Evolutionary conservation across 2,888 invertebrate genomes (phyloP), one percentile per base, ranked within the genome.

Genomic region (Phyllotreta cruciferae): DNA sequence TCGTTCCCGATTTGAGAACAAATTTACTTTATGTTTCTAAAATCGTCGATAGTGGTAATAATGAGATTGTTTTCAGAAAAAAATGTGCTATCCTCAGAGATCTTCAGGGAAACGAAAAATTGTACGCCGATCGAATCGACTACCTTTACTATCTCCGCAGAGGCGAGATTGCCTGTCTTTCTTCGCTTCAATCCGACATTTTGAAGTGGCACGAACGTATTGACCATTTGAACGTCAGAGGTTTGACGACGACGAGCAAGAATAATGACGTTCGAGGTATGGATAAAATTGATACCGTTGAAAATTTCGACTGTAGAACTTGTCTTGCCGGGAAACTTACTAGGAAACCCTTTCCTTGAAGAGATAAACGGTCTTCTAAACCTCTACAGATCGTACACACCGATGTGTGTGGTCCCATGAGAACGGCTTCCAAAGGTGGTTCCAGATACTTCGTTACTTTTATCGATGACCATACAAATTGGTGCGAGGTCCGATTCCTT

Each of bases 11-110:
- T 13, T 49, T 68, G 45, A 57, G 62, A 3, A 66, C 56, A 0
- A 62, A 68, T 37, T 50, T 68, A 8, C 35, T 66, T 6, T 68
- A 61, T 7, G 61, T 66, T 3, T 50, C 56, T 1, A 66, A 66
- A 62, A 66, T 66, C 4, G 63, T 63, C 4, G 37, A 63, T 9
- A 62, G 62, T 4, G 36, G 52, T 50, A 34, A 42, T n/a, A 63
- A 60, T 14, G 56, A 61, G 36, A 47, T 63, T 37, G 10, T 56
- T 10, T 67, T 63, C 37, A 45, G 38, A 14, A 57, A 63, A 49
- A 57, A 66, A n/a, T 37, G 36, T 61, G 66, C 67, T 35, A 8
- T 57, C 13, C 11, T 67, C 37, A 10, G 42, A 50, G 66, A 49
- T 14, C n/a, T 36, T 6, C 14, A 61, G n/a, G 62, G 56, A n/a